Base-by-base conservation (phyloP, 1,140 invertebrate genomes). In the Stegodyphus dumicola region DNA sequence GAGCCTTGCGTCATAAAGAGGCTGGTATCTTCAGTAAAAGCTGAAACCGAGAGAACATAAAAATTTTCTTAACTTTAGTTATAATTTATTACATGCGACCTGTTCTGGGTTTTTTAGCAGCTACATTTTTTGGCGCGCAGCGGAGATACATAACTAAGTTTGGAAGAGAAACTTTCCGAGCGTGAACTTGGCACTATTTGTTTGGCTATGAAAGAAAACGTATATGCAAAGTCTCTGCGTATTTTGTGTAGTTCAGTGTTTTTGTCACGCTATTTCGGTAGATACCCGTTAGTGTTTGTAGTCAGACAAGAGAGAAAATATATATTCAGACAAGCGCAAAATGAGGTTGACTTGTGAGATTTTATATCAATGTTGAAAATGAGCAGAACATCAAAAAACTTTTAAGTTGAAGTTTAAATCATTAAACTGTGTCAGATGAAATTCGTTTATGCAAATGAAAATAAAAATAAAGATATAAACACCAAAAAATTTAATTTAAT, bases 41-140 rank as follows among this genome's bases (percentile, higher is more conserved):
- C 76, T 52, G 48, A 79, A 71, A 79, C 77, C 15, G 64, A 77
- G 49, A 77, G 76, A 70, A 70, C 77, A 79, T 79, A 79, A 79
- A 79, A 79, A 54, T 79, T 79, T 79, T 79, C 77, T 79, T 79
- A 53, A 79, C 77, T 79, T 79, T 70, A 79, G 65, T 79, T 54
- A 69, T 51, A 79, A 66, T 79, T 79, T 79, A 79, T 79, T 52
- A 79, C 66, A 77, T 17, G 64, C 33, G 60, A 77, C 76, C 76
- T 77, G 65, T 77, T 77, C 76, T 67, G 17, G 51, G 66, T 10
- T 53, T 79, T 77, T 70, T 79, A 56, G 52, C 33, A 48, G 17
- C 66, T 71, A 71, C 74, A 18, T 49, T 54, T 75, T 56, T 56
- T 52, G 7, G 51, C 18, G 17, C n/a, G 11, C 54, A 33, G 48